A percentile compares a stretch with the other conserved stretches of the same genome.
phyloP scores from a whole-genome alignment of 2,797 vertebrate species.

The Astyanax mexicanus region DNA sequence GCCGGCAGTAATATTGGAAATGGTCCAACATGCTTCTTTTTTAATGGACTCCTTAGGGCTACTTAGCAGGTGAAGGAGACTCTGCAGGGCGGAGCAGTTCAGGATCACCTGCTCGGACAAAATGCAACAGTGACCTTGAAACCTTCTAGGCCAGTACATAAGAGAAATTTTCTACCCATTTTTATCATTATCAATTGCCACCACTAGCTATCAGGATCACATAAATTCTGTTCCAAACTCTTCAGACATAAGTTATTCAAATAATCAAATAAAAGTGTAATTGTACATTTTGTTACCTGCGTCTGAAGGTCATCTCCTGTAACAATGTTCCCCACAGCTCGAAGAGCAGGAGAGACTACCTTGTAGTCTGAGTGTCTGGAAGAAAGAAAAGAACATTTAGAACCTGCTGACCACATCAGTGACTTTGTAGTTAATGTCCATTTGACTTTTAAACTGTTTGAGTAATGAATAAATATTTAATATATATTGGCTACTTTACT shows the following conservation, averaged over 20 bases:
- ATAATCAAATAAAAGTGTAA: not conserved
- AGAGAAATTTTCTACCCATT: not conserved
- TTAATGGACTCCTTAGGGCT: slow-evolving; percentile 96
- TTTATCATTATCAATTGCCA: too few species aligned
- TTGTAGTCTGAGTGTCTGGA: slow-evolving; percentile 94
- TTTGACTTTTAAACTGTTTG: not conserved
- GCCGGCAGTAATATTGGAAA: slow-evolving; percentile 97
- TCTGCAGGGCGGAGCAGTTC: slow-evolving; percentile 95
- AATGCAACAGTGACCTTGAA: not conserved
- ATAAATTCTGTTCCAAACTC: too few species aligned
- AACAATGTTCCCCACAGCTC: slow-evolving; percentile 96
- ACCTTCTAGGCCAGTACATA: not conserved
- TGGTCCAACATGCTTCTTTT: slow-evolving; percentile 97
- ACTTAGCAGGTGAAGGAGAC: slow-evolving; percentile 91
- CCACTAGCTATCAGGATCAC: too few species aligned
- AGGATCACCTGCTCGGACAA: slow-evolving; percentile 85
- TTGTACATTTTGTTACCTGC: slow-evolving; percentile 78
- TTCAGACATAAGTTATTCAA: not conserved
- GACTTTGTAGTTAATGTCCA: not conserved
- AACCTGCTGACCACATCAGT: not conserved
- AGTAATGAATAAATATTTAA: too few species aligned
- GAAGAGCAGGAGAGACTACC: slow-evolving; percentile 94
- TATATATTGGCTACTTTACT: too few species aligned
- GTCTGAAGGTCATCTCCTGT: slow-evolving; percentile 97
- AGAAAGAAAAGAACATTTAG: slow-evolving; percentile 45